phyloP scores from a whole-genome alignment of 64 coral and sea anemone species.

The Platygyra sinensis region DNA sequence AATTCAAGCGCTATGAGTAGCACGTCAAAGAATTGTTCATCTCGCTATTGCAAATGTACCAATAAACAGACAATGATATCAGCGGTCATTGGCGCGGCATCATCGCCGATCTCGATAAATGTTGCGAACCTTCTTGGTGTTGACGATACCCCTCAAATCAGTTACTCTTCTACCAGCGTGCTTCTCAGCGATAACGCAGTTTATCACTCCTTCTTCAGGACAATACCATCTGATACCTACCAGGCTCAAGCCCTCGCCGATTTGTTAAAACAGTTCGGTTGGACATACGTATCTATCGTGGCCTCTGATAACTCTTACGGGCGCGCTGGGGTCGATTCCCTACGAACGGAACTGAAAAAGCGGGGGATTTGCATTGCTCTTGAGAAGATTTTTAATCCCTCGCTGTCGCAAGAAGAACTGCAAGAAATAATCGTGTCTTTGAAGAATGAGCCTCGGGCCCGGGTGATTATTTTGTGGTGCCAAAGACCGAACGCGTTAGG shows the following conservation, averaged over 20 bases:
- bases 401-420: slow-evolving; percentile 55
- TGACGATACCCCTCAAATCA: slow-evolving; percentile 79
- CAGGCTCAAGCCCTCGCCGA: slow-evolving; percentile 86
- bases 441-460: slow-evolving; percentile 59
- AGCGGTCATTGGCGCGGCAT: slow-evolving; percentile 86
- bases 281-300: slow-evolving; percentile 87
- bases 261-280: slow-evolving; percentile 67
- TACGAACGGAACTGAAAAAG: slow-evolving; percentile 71
- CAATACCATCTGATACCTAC: slow-evolving; percentile 87
- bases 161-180: slow-evolving; percentile 87
- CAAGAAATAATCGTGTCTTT: slow-evolving; percentile 55
- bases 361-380: slow-evolving; percentile 70
- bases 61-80: slow-evolving; percentile 29
- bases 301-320: slow-evolving; percentile 87
- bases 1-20: not conserved
- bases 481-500: slow-evolving; percentile 80
- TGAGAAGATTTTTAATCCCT: slow-evolving; percentile 68
- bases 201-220: slow-evolving; percentile 82
- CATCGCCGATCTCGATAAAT: slow-evolving; percentile 72
- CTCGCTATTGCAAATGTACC: slow-evolving; percentile 27
- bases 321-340: slow-evolving; percentile 70
- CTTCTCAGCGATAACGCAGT: slow-evolving; percentile 68
- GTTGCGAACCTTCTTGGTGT: slow-evolving; percentile 68
- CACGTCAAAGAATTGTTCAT: not conserved
- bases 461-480: slow-evolving; percentile 77